These are phyloP conservation scores for Telmatherina bonti DNA, from an alignment of 2,797 vertebrate genomes.

Conservation along the genomic window DNA sequence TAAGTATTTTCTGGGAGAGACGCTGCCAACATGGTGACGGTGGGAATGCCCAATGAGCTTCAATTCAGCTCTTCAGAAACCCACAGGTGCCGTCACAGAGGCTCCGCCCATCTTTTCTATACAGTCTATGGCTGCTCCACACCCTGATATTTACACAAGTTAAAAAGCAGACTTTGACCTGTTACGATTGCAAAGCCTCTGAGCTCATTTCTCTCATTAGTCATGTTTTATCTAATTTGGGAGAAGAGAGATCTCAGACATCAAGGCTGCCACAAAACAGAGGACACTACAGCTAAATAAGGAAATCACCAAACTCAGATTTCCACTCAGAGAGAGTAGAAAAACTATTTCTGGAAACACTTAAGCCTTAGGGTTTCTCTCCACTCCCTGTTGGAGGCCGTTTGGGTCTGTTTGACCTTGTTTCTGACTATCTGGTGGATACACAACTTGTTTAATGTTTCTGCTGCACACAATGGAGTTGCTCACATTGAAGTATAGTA, in stretches of 20 bases:
- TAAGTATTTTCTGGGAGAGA: too few species aligned
- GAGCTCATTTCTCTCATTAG: constrained; percentile 55
- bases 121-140: not conserved
- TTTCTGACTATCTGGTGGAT: constrained; percentile 53
- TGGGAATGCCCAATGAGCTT: too few species aligned
- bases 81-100: too few species aligned
- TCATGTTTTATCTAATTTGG: constrained; percentile 41
- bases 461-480: constrained; percentile 43
- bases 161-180: constrained; percentile 9
- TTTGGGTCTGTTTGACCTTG: constrained; percentile 62
- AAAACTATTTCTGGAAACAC: constrained; percentile 66
- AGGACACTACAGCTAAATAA: constrained; percentile 64
- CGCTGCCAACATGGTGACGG: too few species aligned
- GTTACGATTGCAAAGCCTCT: constrained; percentile 25
- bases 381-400: constrained; percentile 47
- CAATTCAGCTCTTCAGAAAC: too few species aligned
- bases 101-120: too few species aligned
- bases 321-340: constrained; percentile 57
- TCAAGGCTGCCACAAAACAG: constrained; percentile 36
- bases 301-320: constrained; percentile 58
- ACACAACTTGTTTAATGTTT: constrained; percentile 22
- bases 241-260: constrained; percentile 31
- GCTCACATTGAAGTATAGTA: constrained; percentile 29
- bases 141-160: not conserved
- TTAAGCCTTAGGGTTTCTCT: constrained; percentile 47